Base-by-base conservation (phyloP, 1,140 invertebrate genomes). In the Hermatobates lingyangjiaoensis region DNA sequence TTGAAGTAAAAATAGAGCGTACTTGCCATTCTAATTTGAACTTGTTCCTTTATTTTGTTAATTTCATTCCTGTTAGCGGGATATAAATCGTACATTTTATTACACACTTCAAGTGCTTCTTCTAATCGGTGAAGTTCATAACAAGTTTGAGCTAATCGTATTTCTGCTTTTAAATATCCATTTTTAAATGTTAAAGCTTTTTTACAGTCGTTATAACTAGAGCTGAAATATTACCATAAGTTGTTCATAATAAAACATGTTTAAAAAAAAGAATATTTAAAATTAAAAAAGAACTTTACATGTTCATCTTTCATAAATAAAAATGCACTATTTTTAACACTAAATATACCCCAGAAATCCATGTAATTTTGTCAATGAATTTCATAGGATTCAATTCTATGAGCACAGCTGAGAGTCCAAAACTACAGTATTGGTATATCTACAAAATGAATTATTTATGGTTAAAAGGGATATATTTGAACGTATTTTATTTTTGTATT, bases 161-260 rank as follows among this genome's bases (percentile, higher is more conserved):
- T 62, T 54, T 80, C 68, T 1, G 84, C 81, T 71, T 96, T 97
- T 3, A 67, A 62, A 68, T 96, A 87, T 56, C 80, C 66, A 1
- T 80, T 72, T 54, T 88, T 82, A 24, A 83, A 72, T 62, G 81
- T 79, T 15, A 91, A 58, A 0, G 90, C 85, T 59, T 73, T 67
- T 61, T 83, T 73, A 58, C 81, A 82, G 64, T 92, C 87, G 53
- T 68, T 72, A 25, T 88, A 66, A 28, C 81, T 69, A 4, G 76
- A 79, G 56, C 79, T 75, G 55, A 57, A 66, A 68, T n/a, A n/a
- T n/a, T n/a, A 47, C 46, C 24, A 39, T 12, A 40, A 25, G 12
- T 25, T 20, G 1, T 39, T 4, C 3, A 39, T 27, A 21, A 42
- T 42, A 28, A n/a, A 7, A 23, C 12, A 18, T 14, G 2, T 14